Base-by-base conservation (phyloP, 2,888 invertebrate species). In the Zeuzera pyrina region DNA sequence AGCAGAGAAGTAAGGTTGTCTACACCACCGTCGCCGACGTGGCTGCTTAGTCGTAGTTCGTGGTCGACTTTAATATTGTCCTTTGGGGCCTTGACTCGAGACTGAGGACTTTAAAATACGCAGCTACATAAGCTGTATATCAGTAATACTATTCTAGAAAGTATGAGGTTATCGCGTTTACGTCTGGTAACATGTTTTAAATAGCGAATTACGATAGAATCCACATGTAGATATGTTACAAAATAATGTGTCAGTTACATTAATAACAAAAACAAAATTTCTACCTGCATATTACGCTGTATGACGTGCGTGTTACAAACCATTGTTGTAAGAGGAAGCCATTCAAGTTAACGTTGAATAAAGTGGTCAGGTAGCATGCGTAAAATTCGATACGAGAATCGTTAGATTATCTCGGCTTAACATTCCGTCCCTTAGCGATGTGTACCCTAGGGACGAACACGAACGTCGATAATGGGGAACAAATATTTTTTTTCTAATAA, bases 391-490 rank as follows among this genome's bases (percentile, higher is more conserved):
- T 70, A 66, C 67, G 58, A 66, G 59, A 55, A 52, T 58, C 58
- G 49, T 51, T 57, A 71, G 81, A 79, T 81, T 66, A 81, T 77
- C 77, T 64, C 57, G 57, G 76, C 76, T 81, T 81, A 78, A 79
- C 64, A 81, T 83, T 81, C 81, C 79, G 43, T 47, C 47, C 58
- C 55, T 48, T 49, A 49, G 47, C 52, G 44, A 54, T 53, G 48
- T 46, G 57, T 57, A 53, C 51, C 63, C 57, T 56, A 47, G 49
- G 51, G 52, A 12, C 47, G 45, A 47, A 52, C 49, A 14, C 47
- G 45, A 47, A 52, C 48, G 47, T 47, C 49, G 51, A 51, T 55
- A 52, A 61, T 57, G 52, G 53, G 63, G 62, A 57, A 59, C 58
- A 60, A 57, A 60, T 49, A 57, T 64, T 64, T 70, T n/a, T 69